Evolutionary conservation across 2,113 vertebrate genomes (phyloP).

Genomic region (Hyperoodon ampullatus): DNA sequence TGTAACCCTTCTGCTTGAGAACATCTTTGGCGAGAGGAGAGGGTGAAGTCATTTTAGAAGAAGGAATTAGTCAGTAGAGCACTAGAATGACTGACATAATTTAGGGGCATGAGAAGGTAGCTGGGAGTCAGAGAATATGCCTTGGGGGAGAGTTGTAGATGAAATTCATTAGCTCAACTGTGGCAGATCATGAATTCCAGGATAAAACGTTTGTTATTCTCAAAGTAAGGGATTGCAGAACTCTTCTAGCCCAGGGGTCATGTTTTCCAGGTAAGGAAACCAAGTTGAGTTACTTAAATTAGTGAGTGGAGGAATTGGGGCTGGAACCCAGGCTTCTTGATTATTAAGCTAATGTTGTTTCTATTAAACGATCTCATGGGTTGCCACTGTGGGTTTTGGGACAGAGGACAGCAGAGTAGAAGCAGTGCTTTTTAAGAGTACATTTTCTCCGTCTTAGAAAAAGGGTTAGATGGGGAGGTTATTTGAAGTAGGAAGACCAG

Average conservation of each 20-base stretch:
- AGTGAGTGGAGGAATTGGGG: neutral
- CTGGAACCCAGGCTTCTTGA: neutral
- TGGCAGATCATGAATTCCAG: neutral
- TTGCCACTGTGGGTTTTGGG: neutral
- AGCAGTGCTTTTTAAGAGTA: neutral
- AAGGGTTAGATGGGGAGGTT: neutral
- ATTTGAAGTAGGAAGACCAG: neutral
- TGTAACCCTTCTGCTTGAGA: neutral
- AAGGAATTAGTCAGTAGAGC: neutral
- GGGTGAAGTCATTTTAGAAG: neutral
- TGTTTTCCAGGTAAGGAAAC: slow-evolving; percentile 30
- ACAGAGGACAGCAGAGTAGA: neutral
- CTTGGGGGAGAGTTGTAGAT: neutral
- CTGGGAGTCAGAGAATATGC: neutral
- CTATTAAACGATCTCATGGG: neutral
- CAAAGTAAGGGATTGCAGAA: neutral
- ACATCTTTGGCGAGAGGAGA: neutral
- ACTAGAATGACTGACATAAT: neutral
- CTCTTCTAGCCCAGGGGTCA: neutral
- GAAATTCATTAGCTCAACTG: neutral
- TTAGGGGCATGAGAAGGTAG: neutral
- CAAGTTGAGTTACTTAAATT: neutral
- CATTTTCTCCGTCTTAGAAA: neutral
- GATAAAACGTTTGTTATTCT: neutral
- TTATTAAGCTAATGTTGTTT: neutral